Evolutionary conservation across 2,113 vertebrate species (phyloP), one percentile per base, ranked within the genome.

Genomic region (Dicaeum eximium): DNA sequence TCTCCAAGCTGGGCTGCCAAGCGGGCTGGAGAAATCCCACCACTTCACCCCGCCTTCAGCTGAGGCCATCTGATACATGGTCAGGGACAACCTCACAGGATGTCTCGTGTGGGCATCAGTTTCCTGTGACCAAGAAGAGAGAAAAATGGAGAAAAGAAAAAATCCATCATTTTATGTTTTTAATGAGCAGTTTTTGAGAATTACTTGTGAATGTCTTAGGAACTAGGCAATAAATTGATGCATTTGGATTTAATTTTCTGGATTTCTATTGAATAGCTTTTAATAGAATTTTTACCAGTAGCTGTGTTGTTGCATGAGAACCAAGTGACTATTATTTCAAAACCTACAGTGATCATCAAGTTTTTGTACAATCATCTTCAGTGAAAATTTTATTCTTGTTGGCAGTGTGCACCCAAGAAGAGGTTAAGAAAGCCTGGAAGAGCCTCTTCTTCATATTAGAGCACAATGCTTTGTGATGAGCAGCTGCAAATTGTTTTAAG

Each of bases 11-110:
- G 53, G 54, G 54, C 47, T 93, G 80, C 56, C 47, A 56, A 54
- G 31, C 62, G 38, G 58, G 92, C 82, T 95, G 85, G 33, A 78
- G 94, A 56, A 64, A 21, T 31, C 66, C 95, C 93, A 94, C 72
- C 17, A 11, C 35, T 94, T 91, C 79, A 51, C 58, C 53, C 33
- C 44, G 60, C 70, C 70, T 91, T 19, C 30, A 9, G n/a, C 15
- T 95, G 70, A 83, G 86, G 21, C 65, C 15, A 4, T 83, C n/a
- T 86, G 88, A 74, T 57, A 65, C 71, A 82, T 1, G 7, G 13
- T 17, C 35, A 80, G 79, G 51, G 33, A 42, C 58, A 56, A 35
- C 13, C 37, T 87, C 54, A 61, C 11, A 38, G 16, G 7, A 11
- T 16, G 27, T n/a, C 27, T 62, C 6, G 15, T 17, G 13, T 33